phyloP scores from a whole-genome alignment of 2,797 vertebrate species.

The Brachymystax lenok region DNA sequence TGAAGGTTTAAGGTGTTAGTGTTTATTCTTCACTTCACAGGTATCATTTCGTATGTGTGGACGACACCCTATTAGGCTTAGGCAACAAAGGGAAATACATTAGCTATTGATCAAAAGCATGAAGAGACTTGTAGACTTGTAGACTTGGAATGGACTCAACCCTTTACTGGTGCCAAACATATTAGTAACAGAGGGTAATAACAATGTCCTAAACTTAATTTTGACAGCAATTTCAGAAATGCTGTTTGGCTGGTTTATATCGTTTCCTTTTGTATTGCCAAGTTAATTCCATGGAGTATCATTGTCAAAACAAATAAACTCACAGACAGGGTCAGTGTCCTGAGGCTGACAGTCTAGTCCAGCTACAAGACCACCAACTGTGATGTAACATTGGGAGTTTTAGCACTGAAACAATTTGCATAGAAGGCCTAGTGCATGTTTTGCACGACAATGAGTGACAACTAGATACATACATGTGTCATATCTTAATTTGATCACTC shows the following conservation, averaged over 20 bases:
- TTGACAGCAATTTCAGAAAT: conserved; percentile 25
- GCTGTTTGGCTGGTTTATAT: conserved; percentile 42
- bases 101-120: background rate
- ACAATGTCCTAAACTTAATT: background rate
- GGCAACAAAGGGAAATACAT: background rate
- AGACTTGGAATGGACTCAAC: background rate
- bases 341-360: background rate
- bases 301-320: background rate
- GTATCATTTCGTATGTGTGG: conserved; percentile 15
- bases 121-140: background rate
- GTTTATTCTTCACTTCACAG: background rate
- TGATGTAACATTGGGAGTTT: background rate
- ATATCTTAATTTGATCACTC: background rate
- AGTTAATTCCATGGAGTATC: background rate
- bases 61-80: background rate
- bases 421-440: background rate
- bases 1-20: background rate
- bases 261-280: background rate
- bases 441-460: background rate
- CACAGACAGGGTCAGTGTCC: background rate
- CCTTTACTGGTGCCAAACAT: background rate
- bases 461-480: background rate
- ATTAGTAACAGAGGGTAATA: background rate
- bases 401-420: background rate
- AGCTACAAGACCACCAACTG: background rate